Conservation (phyloP, 2,113 vertebrate species). For the Delphinus delphis region DNA sequence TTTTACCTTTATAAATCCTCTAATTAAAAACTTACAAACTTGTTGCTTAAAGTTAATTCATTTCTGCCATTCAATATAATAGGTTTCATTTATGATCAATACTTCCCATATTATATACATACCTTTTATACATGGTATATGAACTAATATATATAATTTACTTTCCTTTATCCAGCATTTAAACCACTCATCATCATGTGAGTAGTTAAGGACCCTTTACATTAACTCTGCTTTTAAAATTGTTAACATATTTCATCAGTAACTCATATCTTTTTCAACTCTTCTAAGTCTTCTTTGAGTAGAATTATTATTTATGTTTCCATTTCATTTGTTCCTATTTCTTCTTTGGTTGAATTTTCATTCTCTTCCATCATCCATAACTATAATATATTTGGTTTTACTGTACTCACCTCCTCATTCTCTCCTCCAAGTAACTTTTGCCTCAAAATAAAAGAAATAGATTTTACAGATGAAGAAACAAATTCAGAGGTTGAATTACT, state of each 20-base stretch:
- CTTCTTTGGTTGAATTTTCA: background rate
- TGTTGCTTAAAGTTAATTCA: background rate
- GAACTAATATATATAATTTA: background rate
- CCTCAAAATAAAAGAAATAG: background rate
- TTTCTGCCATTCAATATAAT: background rate
- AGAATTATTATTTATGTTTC: background rate
- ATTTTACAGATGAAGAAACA: constrained; percentile 2
- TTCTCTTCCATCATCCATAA: background rate
- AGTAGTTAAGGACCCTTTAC: background rate
- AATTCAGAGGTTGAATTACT: background rate
- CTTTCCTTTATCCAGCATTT: background rate
- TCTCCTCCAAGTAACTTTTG: background rate
- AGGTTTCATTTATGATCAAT: background rate
- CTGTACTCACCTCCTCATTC: background rate
- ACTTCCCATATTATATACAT: background rate
- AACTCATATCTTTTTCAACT: background rate
- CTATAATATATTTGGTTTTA: background rate
- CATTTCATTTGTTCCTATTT: background rate
- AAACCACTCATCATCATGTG: background rate
- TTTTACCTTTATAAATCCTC: background rate
- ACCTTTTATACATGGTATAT: background rate
- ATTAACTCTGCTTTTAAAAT: background rate
- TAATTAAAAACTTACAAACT: background rate
- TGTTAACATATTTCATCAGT: background rate
- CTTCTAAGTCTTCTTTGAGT: background rate